Evolutionary conservation across 2,113 vertebrate genomes (phyloP), one percentile per base, ranked within the genome.

Genomic region (Mobula hypostoma): DNA sequence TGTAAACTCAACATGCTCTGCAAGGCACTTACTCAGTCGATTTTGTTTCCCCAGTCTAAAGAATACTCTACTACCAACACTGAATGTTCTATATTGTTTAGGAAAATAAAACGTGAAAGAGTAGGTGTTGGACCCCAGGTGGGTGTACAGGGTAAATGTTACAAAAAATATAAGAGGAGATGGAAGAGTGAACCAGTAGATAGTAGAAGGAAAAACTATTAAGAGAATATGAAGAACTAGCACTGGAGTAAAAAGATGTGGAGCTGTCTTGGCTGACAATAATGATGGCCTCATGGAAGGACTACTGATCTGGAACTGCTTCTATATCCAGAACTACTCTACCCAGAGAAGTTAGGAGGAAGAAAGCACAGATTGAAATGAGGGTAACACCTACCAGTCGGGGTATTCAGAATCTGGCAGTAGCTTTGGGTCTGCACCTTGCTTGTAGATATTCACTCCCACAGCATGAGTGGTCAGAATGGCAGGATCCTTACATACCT

Each of bases 401-500:
- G 99, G 98, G 94, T 99, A 99, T 90, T 99, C 97, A 0, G 97
- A 95, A 0, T 96, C 95, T 0, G 97, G 95, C 95, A 97, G 98
- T 94, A 99, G 96, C 63, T 94, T 95, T 88, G 99, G 98, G 56
- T 99, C 98, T 0, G 97, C 97, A 12, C 98, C 98, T 7, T 98
- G 96, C 94, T 98, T 98, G 94, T 97, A 97, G 95, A 99, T 97
- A 94, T 98, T 99, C 40, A 96, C 97, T 0, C 99, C 98, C 94
- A 99, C 97, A 94, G 98, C 98, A 0, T 98, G 93, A 0, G 97
- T 96, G 61, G 97, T 96, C 6, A 99, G 97, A 95, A 70, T 95
- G 9, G 94, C 29, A 0, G 98, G 97, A 94, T 99, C 98, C 27
- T 96, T 98, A 95, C 98, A 99, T 83, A 99, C 97, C 5, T 98